These are phyloP conservation scores for Drosophila imparisetae DNA, from an alignment of 2,888 invertebrate species.

Conservation along the genomic window DNA sequence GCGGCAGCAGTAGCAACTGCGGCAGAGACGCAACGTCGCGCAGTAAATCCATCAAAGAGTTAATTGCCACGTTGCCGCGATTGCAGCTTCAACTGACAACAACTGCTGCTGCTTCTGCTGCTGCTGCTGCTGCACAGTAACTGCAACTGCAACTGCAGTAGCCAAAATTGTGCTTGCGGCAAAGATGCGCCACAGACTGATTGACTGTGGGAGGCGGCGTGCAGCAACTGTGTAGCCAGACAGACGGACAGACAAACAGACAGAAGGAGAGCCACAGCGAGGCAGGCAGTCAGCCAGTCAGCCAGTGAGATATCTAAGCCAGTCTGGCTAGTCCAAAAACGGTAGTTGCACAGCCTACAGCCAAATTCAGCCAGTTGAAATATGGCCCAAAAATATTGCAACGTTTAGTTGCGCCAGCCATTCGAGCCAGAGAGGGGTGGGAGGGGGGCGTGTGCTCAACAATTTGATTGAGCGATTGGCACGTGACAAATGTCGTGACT, in stretches of 20 bases:
- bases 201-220: slow-evolving; percentile 58
- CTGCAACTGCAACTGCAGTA: slow-evolving; percentile 48
- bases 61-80: slow-evolving; percentile 72
- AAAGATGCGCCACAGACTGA: slow-evolving; percentile 54
- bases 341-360: slow-evolving; percentile 51
- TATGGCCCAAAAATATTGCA: slow-evolving; percentile 58
- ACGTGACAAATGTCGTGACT: slow-evolving; percentile 61
- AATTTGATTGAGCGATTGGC: slow-evolving; percentile 54
- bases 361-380: slow-evolving; percentile 52
- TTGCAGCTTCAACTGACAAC: slow-evolving; percentile 63
- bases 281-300: slow-evolving; percentile 5
- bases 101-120: slow-evolving; percentile 18
- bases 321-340: slow-evolving; percentile 32
- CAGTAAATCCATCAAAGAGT: slow-evolving; percentile 75
- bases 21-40: slow-evolving; percentile 10
- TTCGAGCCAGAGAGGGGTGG: neutral
- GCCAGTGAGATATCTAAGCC: neutral
- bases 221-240: neutral
- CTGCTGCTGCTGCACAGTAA: slow-evolving; percentile 17
- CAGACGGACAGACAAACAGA: slow-evolving; percentile 9
- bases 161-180: slow-evolving; percentile 60
- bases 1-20: slow-evolving; percentile 9
- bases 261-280: neutral
- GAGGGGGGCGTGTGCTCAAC: neutral
- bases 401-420: slow-evolving; percentile 34